Percentiles rank a stretch among this genome's conserved stretches.
phyloP scores from a whole-genome alignment of 2,888 invertebrate species.

The Andrena haemorrhoa region DNA sequence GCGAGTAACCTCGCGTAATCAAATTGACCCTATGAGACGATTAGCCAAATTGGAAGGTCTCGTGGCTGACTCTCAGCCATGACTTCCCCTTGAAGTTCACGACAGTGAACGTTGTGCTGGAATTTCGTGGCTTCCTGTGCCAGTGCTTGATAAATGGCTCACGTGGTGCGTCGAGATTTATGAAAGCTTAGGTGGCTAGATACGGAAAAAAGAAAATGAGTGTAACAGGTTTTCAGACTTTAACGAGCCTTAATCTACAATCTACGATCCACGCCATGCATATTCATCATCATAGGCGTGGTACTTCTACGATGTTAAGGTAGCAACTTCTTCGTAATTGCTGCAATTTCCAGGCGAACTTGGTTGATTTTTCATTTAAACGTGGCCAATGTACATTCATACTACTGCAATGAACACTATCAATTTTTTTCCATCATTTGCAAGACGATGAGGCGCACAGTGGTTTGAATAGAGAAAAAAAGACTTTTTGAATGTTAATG shows the following conservation, averaged over 20 bases:
- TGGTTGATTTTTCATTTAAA: conserved; percentile 34
- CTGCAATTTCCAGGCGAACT: conserved; percentile 34
- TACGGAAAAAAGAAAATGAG: not conserved
- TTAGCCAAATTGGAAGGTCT: conserved; percentile 79
- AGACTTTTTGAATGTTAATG: too few species aligned
- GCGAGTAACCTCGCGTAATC: conserved; percentile 75
- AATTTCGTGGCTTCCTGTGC: conserved; percentile 2
- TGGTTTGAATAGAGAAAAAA: too few species aligned
- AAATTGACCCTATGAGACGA: conserved; percentile 78
- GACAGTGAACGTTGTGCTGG: not conserved
- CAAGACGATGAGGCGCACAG: too few species aligned
- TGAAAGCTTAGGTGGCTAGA: not conserved
- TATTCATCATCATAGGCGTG: conserved; percentile 41
- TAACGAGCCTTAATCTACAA: conserved; percentile 20
- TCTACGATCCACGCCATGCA: conserved; percentile 13
- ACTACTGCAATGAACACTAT: conserved; percentile 4
- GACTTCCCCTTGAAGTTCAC: conserved; percentile 51
- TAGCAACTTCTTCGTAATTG: conserved; percentile 54
- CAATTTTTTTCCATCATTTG: not conserved
- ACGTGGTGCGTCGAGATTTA: conserved; percentile 3
- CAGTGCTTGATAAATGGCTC: not conserved
- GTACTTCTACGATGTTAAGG: conserved; percentile 36
- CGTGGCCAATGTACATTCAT: not conserved
- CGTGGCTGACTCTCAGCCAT: conserved; percentile 57
- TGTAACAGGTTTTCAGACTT: conserved; percentile 36